A percentile compares a stretch with the other conserved stretches of the same genome.
Conservation (phyloP, 2,797 vertebrate genomes). For the Sarcoramphus papa region DNA sequence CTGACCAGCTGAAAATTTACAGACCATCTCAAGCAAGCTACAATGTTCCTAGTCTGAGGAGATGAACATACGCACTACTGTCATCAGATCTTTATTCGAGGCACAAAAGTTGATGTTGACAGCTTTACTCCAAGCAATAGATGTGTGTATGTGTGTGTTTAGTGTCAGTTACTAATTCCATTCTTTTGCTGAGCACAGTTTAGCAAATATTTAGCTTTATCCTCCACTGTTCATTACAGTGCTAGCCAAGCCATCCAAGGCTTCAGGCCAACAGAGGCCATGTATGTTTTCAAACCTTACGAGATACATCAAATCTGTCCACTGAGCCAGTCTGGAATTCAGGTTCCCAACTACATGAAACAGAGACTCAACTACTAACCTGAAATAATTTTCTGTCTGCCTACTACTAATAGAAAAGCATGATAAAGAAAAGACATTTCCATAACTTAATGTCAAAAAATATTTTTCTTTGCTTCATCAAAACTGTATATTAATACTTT, state of each 20-base stretch:
- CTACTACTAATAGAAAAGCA: background rate
- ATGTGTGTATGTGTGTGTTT: background rate
- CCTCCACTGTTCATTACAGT: background rate
- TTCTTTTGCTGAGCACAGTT: background rate
- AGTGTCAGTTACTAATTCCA: background rate
- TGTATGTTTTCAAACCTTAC: background rate
- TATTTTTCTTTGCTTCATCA: background rate
- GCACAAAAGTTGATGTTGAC: background rate
- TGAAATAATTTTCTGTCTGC: background rate
- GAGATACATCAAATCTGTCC: rapidly evolving
- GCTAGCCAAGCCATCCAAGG: background rate
- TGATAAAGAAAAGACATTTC: background rate
- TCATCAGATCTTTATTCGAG: background rate
- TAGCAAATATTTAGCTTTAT: background rate
- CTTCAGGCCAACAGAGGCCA: background rate
- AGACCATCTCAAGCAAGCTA: background rate
- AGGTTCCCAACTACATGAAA: background rate
- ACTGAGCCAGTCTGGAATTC: background rate
- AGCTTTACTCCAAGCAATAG: background rate
- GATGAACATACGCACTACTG: background rate
- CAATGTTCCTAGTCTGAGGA: background rate
- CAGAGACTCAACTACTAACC: background rate
- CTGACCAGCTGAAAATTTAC: background rate
- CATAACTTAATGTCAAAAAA: background rate
- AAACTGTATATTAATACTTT: background rate